Evolutionary conservation across 2,797 vertebrate species (phyloP), one percentile per base, ranked within the genome.

Genomic region (Pangasius mekongensis): DNA sequence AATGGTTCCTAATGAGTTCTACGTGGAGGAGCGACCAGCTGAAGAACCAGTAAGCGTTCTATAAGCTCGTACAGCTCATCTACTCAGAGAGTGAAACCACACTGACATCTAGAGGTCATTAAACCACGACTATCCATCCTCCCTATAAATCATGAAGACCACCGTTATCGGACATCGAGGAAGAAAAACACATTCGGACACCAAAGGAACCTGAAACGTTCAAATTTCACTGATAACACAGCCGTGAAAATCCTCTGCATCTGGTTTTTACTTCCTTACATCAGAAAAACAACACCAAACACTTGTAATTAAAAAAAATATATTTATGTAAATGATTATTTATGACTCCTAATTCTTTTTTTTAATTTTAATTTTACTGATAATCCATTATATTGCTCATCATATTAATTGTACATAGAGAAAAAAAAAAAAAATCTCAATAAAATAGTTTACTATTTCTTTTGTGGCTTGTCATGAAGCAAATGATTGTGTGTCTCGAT

Each of bases 361-460:
- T 87, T 74, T 73, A n/a, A n/a, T 64, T 86, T 89, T 84, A 87
- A 87, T 91, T 90, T 88, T 69, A 73, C 84, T 93, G 91, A 78
- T 93, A 87, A 92, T 88, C 90, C 92, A 93, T 94, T 95, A 90
- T 89, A 89, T 92, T 94, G 91, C 16, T 80, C 52, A 58, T 74
- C 83, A 91, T 91, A 87, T 86, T 36, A 93, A 90, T 94, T 98
- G 97, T 98, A 97, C 95, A 97, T 96, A 98, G 95, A 94, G 95
- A 94, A 94, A 92, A 94, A 95, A 92, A 95, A 92, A 91, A 92
- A 94, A 95, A 86, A 93, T 94, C 95, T 96, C 94, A 96, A 97
- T 97, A 97, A 97, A 97, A 95, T 95, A 96, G 95, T 96, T 97
- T 97, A 95, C 94, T 96, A 95, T 97, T 97, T 97, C 92, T 93